These are phyloP conservation scores for Scaptomyza parva DNA, from an alignment of 2,888 invertebrate genomes.

Conservation along the genomic window DNA sequence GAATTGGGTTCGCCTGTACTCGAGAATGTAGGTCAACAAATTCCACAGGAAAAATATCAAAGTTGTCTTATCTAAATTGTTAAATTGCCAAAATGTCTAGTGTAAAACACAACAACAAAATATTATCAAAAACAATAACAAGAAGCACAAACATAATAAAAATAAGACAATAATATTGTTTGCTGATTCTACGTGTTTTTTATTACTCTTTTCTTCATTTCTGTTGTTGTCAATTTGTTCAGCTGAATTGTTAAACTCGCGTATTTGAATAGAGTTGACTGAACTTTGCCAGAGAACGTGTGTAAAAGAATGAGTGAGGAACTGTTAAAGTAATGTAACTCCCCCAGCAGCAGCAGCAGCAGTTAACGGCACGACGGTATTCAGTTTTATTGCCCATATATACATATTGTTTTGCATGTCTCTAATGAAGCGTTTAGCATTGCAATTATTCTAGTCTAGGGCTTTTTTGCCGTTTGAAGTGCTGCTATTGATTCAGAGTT, in stretches of 20 bases:
- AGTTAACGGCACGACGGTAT: slow-evolving; percentile 25
- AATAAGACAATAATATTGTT: slow-evolving; percentile 31
- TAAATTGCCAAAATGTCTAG: slow-evolving; percentile 43
- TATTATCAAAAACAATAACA: slow-evolving; percentile 13
- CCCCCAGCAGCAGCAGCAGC: background rate
- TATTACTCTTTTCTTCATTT: background rate
- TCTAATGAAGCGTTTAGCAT: slow-evolving; percentile 70
- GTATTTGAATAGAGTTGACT: slow-evolving; percentile 59
- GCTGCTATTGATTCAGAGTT: slow-evolving; percentile 45
- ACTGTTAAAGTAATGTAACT: slow-evolving; percentile 18
- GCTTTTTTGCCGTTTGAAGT: slow-evolving; percentile 14
- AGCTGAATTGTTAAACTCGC: slow-evolving; percentile 41
- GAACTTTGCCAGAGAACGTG: slow-evolving; percentile 69
- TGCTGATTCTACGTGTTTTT: slow-evolving; percentile 29
- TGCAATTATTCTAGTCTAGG: slow-evolving; percentile 46
- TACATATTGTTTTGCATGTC: slow-evolving; percentile 66
- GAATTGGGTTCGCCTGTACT: background rate
- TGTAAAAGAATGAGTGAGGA: slow-evolving; percentile 26
- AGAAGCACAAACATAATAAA: background rate
- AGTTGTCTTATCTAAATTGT: slow-evolving; percentile 46
- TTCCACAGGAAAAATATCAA: background rate
- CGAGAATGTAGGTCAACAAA: slow-evolving; percentile 36
- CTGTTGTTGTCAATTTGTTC: slow-evolving; percentile 61
- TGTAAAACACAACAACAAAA: slow-evolving; percentile 17
- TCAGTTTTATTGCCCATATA: slow-evolving; percentile 45